Evolutionary conservation across 2,113 vertebrate genomes (phyloP).

Genomic region (Ellobius talpinus): DNA sequence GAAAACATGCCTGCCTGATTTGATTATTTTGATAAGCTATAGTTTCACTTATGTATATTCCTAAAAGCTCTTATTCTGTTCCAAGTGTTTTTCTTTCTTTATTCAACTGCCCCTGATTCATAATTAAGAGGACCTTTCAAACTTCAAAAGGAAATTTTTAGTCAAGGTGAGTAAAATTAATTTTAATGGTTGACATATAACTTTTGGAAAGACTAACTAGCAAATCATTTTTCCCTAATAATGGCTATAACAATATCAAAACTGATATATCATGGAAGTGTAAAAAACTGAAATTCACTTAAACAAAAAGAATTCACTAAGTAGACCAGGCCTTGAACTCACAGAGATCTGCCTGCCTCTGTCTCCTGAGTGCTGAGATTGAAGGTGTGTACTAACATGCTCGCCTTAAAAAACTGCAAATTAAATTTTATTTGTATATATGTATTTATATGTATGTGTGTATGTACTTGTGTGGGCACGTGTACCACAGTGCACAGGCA

Average conservation of each 20-base stretch:
- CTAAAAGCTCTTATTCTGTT: conserved; percentile 15
- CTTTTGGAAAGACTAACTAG: neutral
- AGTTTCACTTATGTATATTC: neutral
- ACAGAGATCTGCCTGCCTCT: too few species aligned
- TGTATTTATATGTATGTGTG: too few species aligned
- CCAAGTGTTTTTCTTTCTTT: neutral
- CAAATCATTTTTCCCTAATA: neutral
- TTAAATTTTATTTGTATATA: too few species aligned
- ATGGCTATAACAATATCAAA: conserved; percentile 18
- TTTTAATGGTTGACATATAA: conserved; percentile 29
- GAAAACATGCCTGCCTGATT: neutral
- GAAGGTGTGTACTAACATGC: too few species aligned
- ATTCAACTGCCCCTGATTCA: neutral
- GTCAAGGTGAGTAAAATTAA: conserved; percentile 28
- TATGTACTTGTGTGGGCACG: too few species aligned
- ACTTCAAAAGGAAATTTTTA: conserved; percentile 20
- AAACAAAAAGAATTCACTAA: too few species aligned
- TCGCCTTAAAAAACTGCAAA: too few species aligned
- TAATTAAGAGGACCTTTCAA: neutral
- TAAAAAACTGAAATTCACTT: conserved; percentile 22
- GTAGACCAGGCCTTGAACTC: too few species aligned
- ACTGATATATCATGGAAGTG: neutral
- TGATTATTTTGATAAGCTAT: neutral
- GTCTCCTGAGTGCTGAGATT: too few species aligned
- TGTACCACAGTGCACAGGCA: too few species aligned